phyloP scores from a whole-genome alignment of 2,113 vertebrate species.

The Ageneiosus marmoratus region DNA sequence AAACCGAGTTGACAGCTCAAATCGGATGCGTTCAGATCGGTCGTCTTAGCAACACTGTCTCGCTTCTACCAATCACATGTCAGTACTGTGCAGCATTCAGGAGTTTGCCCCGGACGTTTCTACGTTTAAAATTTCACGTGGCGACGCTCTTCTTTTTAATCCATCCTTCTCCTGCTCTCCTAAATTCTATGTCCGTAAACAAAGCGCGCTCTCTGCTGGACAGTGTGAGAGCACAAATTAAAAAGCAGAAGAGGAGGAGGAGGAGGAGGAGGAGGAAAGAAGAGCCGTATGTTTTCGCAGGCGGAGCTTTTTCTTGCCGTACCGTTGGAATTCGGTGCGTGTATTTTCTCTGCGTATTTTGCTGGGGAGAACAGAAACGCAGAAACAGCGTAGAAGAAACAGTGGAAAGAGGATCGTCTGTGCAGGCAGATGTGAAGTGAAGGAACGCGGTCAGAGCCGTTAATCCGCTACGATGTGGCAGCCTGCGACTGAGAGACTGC shows the following conservation, averaged over 20 bases:
- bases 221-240: neutral
- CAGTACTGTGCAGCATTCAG: neutral
- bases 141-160: neutral
- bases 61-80: neutral
- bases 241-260: conserved; percentile 8
- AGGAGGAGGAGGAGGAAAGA: conserved; percentile 16
- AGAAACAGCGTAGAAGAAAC: no score
- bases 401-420: conserved; percentile 29
- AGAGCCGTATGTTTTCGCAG: conserved; percentile 60
- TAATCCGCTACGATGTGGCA: conserved; percentile 85
- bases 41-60: neutral
- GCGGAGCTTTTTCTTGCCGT: conserved; percentile 78
- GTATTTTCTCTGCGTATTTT: conserved; percentile 51
- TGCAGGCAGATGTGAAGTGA: conserved; percentile 43
- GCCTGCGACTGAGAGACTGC: conserved; percentile 91
- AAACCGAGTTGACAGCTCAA: neutral
- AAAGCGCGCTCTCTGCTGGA: conserved; percentile 63
- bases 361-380: conserved; percentile 53
- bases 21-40: neutral
- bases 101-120: neutral
- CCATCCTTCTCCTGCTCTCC: neutral
- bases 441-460: conserved; percentile 20
- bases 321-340: conserved; percentile 63
- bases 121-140: neutral
- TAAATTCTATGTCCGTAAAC: no score